These are phyloP conservation scores for Andrena flavipes DNA, from an alignment of 2,888 invertebrate species.

Conservation along the genomic window DNA sequence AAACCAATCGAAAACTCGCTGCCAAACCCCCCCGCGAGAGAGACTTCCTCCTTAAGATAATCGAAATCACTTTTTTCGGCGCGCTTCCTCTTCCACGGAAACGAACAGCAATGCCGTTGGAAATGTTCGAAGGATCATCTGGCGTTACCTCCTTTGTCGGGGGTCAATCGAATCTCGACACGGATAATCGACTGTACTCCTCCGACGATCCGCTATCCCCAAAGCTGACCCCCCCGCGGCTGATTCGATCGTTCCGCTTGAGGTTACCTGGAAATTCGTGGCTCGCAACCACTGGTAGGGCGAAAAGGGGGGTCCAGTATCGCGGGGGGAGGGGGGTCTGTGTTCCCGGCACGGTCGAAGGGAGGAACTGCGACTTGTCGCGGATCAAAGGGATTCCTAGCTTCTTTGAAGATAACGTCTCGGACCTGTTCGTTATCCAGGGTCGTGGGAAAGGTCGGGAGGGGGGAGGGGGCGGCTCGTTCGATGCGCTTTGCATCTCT, in stretches of 20 bases:
- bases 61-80: neutral
- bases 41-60: neutral
- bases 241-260: conserved; percentile 1
- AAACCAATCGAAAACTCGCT: too few species aligned
- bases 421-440: conserved; percentile 40
- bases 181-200: neutral
- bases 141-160: neutral
- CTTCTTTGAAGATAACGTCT: conserved; percentile 49
- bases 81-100: too few species aligned
- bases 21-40: too few species aligned
- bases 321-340: neutral
- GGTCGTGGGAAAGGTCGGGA: neutral
- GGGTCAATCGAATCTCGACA: neutral
- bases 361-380: neutral
- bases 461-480: neutral
- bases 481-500: conserved; percentile 5
- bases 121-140: too few species aligned
- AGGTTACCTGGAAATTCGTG: neutral
- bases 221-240: neutral
- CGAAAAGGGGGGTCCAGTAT: neutral
- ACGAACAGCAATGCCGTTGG: too few species aligned
- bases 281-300: neutral
- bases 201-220: neutral
- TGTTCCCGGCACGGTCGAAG: neutral
- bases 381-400: conserved; percentile 20